Conservation (phyloP, 2,797 vertebrate species). For the Alauda arvensis region DNA sequence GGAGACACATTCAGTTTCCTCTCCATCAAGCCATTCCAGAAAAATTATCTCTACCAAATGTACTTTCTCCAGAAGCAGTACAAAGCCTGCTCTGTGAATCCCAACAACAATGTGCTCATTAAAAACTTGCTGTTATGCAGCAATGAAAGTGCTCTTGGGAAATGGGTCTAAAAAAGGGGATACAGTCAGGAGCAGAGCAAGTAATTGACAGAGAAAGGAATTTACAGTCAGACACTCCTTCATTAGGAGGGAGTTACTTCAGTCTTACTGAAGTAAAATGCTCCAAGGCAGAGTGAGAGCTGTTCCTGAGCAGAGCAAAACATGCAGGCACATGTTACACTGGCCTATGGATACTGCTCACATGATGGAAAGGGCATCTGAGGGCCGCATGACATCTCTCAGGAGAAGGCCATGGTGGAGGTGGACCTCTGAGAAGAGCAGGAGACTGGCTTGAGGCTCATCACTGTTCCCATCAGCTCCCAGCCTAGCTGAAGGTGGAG, state of each 20-base stretch:
- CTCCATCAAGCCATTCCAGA: not conserved
- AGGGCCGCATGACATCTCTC: not conserved
- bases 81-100: constrained; percentile 5
- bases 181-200: not conserved
- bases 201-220: not conserved
- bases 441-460: not conserved
- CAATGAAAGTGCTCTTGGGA: not conserved
- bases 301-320: not conserved
- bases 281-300: not conserved
- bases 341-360: not conserved
- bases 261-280: not conserved
- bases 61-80: not conserved
- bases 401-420: not conserved
- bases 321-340: not conserved
- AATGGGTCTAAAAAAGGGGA: not conserved
- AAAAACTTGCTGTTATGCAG: not conserved
- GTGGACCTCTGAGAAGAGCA: not conserved
- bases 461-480: not conserved
- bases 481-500: not conserved
- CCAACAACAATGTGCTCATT: not conserved
- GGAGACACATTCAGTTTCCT: not conserved
- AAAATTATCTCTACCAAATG: constrained; percentile 8
- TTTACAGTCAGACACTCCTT: not conserved
- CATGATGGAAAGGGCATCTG: not conserved
- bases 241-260: not conserved